Base-by-base conservation (phyloP, 2,113 vertebrate genomes). In the Gymnobelideus leadbeateri region DNA sequence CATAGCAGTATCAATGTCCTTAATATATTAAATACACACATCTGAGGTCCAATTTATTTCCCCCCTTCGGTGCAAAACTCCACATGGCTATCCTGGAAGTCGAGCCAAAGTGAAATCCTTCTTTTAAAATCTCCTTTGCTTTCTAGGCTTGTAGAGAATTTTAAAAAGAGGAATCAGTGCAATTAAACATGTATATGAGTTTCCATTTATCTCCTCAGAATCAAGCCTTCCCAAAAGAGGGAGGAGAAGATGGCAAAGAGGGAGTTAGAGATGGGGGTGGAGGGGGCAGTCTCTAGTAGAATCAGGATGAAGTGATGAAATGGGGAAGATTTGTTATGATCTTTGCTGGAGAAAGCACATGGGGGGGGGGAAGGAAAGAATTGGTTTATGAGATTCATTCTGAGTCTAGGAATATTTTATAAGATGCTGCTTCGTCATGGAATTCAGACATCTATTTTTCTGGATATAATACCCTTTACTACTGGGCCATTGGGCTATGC, bases 191-290 rank as follows among this genome's bases (percentile, higher is more conserved):
- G 77, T 9, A 53, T 95, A 96, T 97, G 97, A 94, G 96, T 95
- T 96, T 98, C 97, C 96, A 97, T 97, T 97, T 98, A 98, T 97
- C 98, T 97, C 98, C 97, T 98, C 96, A 98, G 89, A 95, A 96
- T 97, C 96, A 98, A 96, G 96, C 94, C 92, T 95, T 96, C 46
- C 25, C 95, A 96, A 93, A 37, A 91, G 95, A 97, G 97, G 94
- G 93, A 94, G 97, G 95, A 95, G 89, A 90, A 96, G 96, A 97
- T 94, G 61, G 37, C 84, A 21, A 37, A 91, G 55, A 94, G 93
- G 95, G 92, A 91, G 90, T 43, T 52, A 89, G 11, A 57, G 89
- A 94, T 25, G 77, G 3, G 12, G 93, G 89, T 89, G 91, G 43
- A 91, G 43, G 92, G 55, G 89, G 47, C 1, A 28, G 16, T 16